Evolutionary conservation across 1,140 invertebrate species (phyloP), one percentile per base, ranked within the genome.

Genomic region (Metaphire vulgaris): DNA sequence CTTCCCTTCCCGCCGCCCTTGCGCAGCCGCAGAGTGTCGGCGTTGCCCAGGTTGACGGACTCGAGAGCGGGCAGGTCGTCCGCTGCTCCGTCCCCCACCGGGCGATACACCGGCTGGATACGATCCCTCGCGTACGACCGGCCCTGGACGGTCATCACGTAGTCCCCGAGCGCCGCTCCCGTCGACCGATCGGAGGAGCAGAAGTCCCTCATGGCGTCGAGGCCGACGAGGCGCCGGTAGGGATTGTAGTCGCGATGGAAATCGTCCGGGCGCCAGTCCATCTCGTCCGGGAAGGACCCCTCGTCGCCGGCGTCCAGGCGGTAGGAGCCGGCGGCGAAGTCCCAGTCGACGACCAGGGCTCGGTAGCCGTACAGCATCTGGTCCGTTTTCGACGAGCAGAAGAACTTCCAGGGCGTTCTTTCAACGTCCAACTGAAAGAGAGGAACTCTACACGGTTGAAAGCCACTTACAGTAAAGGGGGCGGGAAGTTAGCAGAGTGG

Each of bases 321-420:
- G 33, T 75, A 75, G 29, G 32, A 29, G 16, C 41, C 32, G 29
- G 32, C 29, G 32, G 74, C 34, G 30, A 69, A 78, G 68, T 78
- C 77, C 74, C 68, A 74, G 65, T 78, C 74, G 0, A 78, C 6
- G 6, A 78, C 14, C 1, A 70, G 67, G 12, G 73, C 77, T 33
- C 77, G 72, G 69, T 78, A 78, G 26, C 77, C 77, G 56, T 75
- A 78, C 26, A 75, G 29, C 32, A 56, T 21, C 31, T 66, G 66
- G 31, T 78, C 69, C 41, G 33, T 30, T 26, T 32, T 32, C 14
- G 16, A 64, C 34, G 31, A 34, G 21, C 66, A 32, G 34, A 30
- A 66, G 32, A 70, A 75, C 16, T 65, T 70, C 77, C 77, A 78
- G 33, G 74, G 74, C 21, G 33, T 34, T 14, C 69, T 26, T 15